Percentiles rank a stretch among this genome's conserved stretches.
Evolutionary conservation across 1,140 invertebrate genomes (phyloP).

Genomic region (Chlorops oryzae): DNA sequence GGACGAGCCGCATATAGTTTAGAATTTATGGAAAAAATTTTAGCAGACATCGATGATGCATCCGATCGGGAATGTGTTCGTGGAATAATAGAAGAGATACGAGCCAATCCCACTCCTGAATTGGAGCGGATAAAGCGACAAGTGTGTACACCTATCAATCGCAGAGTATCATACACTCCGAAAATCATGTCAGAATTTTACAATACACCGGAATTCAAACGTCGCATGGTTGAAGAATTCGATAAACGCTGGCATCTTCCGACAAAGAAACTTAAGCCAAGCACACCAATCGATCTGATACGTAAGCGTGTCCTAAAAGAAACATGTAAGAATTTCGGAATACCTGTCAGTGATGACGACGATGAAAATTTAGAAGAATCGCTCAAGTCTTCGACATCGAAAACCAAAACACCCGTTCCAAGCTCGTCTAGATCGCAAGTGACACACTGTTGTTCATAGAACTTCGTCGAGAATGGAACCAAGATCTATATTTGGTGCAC

Average conservation of each 20-base stretch:
- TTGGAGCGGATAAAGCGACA: constrained; percentile 37
- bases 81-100: constrained; percentile 39
- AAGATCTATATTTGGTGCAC: constrained; percentile 11
- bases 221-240: constrained; percentile 41
- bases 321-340: constrained; percentile 38
- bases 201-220: constrained; percentile 37
- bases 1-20: constrained; percentile 25
- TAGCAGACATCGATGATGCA: constrained; percentile 26
- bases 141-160: constrained; percentile 35
- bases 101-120: constrained; percentile 40
- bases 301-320: constrained; percentile 33
- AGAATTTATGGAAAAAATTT: constrained; percentile 34
- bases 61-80: constrained; percentile 33
- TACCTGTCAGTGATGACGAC: constrained; percentile 22
- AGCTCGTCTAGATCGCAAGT: no score
- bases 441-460: not conserved
- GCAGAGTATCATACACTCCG: constrained; percentile 18
- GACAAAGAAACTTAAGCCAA: constrained; percentile 32
- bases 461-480: constrained; percentile 1
- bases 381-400: constrained; percentile 1
- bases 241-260: constrained; percentile 41
- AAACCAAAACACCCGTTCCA: no score
- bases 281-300: constrained; percentile 38
- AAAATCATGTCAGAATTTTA: constrained; percentile 41
- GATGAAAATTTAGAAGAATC: constrained; percentile 8